Percentiles rank a stretch among this genome's conserved stretches.
Conservation (phyloP, 1,140 invertebrate species). For the Drosophila rufa region DNA sequence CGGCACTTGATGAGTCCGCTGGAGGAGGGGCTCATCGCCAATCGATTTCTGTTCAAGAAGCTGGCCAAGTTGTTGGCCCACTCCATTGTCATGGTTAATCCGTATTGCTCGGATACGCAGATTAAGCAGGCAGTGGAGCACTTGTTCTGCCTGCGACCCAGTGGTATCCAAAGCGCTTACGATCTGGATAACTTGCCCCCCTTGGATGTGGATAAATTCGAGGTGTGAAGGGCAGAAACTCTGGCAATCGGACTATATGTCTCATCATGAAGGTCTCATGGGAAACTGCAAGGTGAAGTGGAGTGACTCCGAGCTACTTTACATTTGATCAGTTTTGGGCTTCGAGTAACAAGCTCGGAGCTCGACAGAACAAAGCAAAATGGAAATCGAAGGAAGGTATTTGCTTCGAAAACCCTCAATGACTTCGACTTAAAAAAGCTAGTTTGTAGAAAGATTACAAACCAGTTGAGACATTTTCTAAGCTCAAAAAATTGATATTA, state of each 20-base stretch:
- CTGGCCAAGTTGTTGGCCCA: constrained; percentile 72
- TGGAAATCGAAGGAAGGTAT: too few relatives aligned
- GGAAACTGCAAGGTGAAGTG: not conserved
- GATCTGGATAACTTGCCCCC: constrained; percentile 56
- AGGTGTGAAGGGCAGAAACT: not conserved
- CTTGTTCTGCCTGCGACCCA: constrained; percentile 64
- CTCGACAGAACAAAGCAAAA: too few relatives aligned
- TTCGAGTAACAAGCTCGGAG: too few relatives aligned
- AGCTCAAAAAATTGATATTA: too few relatives aligned
- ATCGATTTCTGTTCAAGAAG: constrained; percentile 82
- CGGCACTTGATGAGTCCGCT: constrained; percentile 75
- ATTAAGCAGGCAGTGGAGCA: constrained; percentile 68
- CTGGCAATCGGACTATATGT: too few relatives aligned
- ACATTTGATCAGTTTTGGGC: too few relatives aligned
- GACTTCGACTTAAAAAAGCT: too few relatives aligned
- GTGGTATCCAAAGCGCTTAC: constrained; percentile 49
- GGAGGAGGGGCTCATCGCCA: constrained; percentile 73
- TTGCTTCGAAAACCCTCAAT: too few relatives aligned
- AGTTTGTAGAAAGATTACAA: too few relatives aligned
- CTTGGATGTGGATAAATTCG: constrained; percentile 39
- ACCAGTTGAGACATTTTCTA: too few relatives aligned
- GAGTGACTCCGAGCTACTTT: not conserved
- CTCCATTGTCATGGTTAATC: constrained; percentile 73
- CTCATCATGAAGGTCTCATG: not conserved
- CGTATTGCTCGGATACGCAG: constrained; percentile 70